Percentiles rank a stretch among this genome's conserved stretches.
Evolutionary conservation across 2,888 invertebrate genomes (phyloP).

Genomic region (Noctua janthina): DNA sequence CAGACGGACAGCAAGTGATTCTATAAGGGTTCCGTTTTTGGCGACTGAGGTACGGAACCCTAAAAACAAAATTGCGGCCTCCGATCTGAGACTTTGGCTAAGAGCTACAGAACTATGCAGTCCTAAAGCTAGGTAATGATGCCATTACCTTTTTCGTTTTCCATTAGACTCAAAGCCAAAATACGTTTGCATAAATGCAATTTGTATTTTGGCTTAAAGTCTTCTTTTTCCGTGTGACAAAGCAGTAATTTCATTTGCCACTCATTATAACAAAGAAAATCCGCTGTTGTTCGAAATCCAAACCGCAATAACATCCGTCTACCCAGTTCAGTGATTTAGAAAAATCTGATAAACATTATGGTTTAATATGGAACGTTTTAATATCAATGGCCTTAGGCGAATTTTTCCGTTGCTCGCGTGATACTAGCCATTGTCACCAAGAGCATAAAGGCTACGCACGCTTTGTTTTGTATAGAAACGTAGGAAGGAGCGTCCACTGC

Average conservation of each 20-base stretch:
- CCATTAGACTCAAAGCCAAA: no score
- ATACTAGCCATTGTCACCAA: background rate
- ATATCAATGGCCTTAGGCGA: background rate
- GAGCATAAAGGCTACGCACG: background rate
- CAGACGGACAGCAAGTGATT: no score
- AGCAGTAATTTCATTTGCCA: background rate
- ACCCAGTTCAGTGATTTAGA: background rate
- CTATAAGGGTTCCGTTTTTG: no score
- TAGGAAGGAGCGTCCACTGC: background rate
- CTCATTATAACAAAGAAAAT: no score
- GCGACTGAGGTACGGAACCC: no score
- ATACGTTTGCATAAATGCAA: background rate
- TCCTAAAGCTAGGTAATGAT: no score
- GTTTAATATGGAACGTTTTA: background rate
- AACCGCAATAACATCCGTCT: background rate
- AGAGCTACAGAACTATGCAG: no score
- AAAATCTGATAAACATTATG: background rate
- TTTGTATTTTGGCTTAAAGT: background rate
- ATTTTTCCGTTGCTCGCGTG: background rate
- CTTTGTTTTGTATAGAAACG: background rate
- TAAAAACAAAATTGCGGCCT: no score
- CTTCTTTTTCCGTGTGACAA: background rate
- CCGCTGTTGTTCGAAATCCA: background rate
- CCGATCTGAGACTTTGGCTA: no score
- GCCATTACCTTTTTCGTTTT: no score